Evolutionary conservation across 2,113 vertebrate genomes (phyloP).

Genomic region (Phylloscopus trochiloides): DNA sequence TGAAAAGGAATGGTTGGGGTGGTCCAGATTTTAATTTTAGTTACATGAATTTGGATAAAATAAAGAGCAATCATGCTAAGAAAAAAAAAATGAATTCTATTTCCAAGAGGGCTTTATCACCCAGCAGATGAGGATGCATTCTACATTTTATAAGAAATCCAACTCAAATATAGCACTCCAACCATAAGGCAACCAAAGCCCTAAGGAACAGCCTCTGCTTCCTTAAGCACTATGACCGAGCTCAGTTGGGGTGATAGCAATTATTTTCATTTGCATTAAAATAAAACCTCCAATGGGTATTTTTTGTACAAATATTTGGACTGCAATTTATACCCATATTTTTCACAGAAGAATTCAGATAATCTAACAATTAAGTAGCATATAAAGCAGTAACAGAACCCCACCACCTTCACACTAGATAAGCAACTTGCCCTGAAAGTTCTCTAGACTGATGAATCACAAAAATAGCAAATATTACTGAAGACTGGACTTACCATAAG

Average conservation of each 20-base stretch:
- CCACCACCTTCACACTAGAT: not conserved
- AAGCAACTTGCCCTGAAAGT: not conserved
- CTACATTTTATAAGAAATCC: not conserved
- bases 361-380: not conserved
- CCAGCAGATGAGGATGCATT: not conserved
- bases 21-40: not conserved
- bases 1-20: not conserved
- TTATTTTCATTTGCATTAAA: not conserved
- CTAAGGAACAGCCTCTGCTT: not conserved
- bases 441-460: not conserved
- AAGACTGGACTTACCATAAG: not conserved
- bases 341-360: not conserved
- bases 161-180: not conserved
- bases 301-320: not conserved
- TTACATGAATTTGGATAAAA: not conserved
- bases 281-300: not conserved
- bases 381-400: not conserved
- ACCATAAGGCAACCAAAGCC: not conserved
- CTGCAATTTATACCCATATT: not conserved
- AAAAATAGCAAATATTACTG: not conserved
- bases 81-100: not conserved
- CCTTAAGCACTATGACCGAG: accelerated
- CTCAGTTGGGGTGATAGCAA: not conserved
- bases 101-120: not conserved
- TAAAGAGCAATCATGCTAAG: not conserved